Evolutionary conservation across 2,113 vertebrate species (phyloP), one percentile per base, ranked within the genome.

Genomic region (Siphamia tubifer): DNA sequence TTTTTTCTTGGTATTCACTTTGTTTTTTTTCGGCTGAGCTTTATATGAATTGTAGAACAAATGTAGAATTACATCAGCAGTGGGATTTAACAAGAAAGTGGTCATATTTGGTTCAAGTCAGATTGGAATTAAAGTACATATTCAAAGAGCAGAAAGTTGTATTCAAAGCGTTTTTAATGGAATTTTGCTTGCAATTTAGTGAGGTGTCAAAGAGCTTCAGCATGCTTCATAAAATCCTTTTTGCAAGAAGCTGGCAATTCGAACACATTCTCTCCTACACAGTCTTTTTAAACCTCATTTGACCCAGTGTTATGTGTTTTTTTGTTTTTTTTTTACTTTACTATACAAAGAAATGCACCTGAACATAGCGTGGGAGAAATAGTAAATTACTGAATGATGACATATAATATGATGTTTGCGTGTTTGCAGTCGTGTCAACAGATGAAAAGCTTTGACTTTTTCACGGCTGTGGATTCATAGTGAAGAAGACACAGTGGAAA

Each of bases 251-350:
- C 23, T 20, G 39, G 15, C 16, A 58, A 60, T 45, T 66, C 47
- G 74, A 66, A 68, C 35, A 6, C 64, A 15, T 38, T 30, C 17
- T 13, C 52, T 27, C 56, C 31, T 55, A 25, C 51, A 24, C 27
- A 13, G 32, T 11, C 11, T 2, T 17, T 30, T 42, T 61, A 30
- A 48, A 42, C 49, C 25, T 76, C n/a, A 54, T 66, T 55, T 58
- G 68, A 77, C 70, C 69, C 63, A 48, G n/a, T 77, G 79, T 74
- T 43, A 28, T 27, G 27, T 48, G 32, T 40, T 40, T 55, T 23
- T 40, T 31, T n/a, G n/a, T n/a, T n/a, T n/a, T n/a, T n/a, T n/a
- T n/a, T n/a, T n/a, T n/a, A n/a, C 43, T 47, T 23, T n/a, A 13
- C 61, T 17, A 42, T 11, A 45, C 11, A 61, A 21, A 24, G 36